Evolutionary conservation across 2,888 invertebrate genomes (phyloP), one percentile per base, ranked within the genome.

Genomic region (Caenorhabditis auriculariae): DNA sequence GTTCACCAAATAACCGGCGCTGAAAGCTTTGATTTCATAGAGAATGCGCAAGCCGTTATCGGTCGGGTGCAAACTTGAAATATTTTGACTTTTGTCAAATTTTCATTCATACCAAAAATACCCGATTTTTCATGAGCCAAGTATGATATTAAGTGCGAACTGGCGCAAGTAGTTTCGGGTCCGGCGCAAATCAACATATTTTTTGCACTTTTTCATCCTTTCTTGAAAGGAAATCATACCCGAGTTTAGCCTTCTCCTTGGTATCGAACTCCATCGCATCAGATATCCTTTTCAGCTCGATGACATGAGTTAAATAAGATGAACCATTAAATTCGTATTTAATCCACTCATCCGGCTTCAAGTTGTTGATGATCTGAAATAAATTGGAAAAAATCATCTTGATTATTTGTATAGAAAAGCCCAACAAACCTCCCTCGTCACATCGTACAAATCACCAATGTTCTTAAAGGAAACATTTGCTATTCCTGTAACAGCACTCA

Each of bases 381-480:
- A 23, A 19, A 9, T 24, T 17, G 44, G 21, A 28, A 44, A 17
- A 9, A 43, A 21, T 26, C 9, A 43, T 26, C 9, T 27, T 17
- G 5, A 4, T 21, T 43, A 43, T 43, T 41, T 41, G n/a, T 41
- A 4, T 37, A 3, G 23, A 17, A 12, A 21, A 43, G 12, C 7
- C 21, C 12, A 19, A 37, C 51, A 52, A n/a, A 68, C 70, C 53
- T 72, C 72, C 60, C 65, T 60, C 12, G 49, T 49, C 27, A 72
- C 66, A 39, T 69, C 65, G 54, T 69, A 62, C 2, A 72, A 38
- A 19, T 65, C 57, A 27, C 66, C 63, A 26, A 69, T 65, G 42
- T 69, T 69, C 42, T 46, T 52, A 32, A 65, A 61, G 27, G 53
- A 48, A 12, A 70, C 50, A 3, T 38, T 37, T 32, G 51, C 54